phyloP scores from a whole-genome alignment of 2,113 vertebrate genomes.

The Perca schrenkii region DNA sequence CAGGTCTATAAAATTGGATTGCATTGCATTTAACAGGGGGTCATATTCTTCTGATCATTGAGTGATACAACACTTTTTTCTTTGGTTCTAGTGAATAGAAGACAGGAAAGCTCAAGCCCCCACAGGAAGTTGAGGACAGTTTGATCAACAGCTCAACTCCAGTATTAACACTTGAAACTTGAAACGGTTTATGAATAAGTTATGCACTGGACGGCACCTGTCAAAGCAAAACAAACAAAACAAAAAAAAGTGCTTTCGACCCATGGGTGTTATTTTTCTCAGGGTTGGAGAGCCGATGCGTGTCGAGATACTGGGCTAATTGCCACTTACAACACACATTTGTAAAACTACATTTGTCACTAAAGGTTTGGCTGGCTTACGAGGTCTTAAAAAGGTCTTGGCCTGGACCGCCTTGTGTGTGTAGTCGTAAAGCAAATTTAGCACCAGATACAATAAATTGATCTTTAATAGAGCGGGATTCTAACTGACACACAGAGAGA shows the following conservation, averaged over 20 bases:
- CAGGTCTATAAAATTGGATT: not conserved
- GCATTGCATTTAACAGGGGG: not conserved
- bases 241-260: not conserved
- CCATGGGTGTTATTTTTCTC: not conserved
- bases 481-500: not conserved
- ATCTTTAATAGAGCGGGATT: slow-evolving; percentile 37
- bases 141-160: not conserved
- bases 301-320: not conserved
- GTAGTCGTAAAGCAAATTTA: slow-evolving; percentile 39
- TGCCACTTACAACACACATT: slow-evolving; percentile 22
- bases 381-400: slow-evolving; percentile 44
- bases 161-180: slow-evolving; percentile 23
- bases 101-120: not conserved
- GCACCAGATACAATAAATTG: slow-evolving; percentile 40
- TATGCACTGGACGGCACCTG: slow-evolving; percentile 4
- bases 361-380: slow-evolving; percentile 16
- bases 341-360: slow-evolving; percentile 22
- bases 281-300: not conserved
- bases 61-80: not conserved
- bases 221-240: slow-evolving; percentile 26
- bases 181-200: slow-evolving; percentile 45
- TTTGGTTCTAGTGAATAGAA: not conserved
- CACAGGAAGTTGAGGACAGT: not conserved
- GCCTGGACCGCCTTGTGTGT: slow-evolving; percentile 14
- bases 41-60: not conserved